A percentile compares a stretch with the other conserved stretches of the same genome.
Conservation (phyloP, 2,113 vertebrate species). For the Pangasianodon gigas region DNA sequence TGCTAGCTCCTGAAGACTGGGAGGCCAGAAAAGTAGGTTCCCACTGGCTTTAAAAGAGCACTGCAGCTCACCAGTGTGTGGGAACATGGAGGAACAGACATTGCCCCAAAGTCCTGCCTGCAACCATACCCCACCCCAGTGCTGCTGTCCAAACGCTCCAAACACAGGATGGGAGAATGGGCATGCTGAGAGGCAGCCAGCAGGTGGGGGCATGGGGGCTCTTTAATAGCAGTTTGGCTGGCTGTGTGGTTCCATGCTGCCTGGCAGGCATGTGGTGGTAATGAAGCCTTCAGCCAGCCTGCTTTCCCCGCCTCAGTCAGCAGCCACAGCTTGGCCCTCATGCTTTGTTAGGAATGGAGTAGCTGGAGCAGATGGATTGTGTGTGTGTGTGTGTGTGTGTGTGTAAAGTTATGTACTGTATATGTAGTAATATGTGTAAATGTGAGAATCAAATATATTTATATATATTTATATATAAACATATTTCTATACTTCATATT, state of each 20-base stretch:
- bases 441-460: not conserved
- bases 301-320: conserved; percentile 44
- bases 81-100: not conserved
- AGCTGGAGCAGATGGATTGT: conserved; percentile 46
- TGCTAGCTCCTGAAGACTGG: not conserved
- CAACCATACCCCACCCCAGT: not conserved
- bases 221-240: conserved; percentile 50
- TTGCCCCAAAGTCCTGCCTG: conserved; percentile 23
- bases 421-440: not conserved
- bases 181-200: conserved; percentile 27
- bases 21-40: not conserved
- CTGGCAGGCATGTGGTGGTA: conserved; percentile 56
- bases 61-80: not conserved
- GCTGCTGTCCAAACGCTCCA: not conserved
- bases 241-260: conserved; percentile 43
- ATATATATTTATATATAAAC: not conserved
- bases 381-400: conserved; percentile 26
- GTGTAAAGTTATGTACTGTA: conserved; percentile 19
- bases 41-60: not conserved
- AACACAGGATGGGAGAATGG: conserved; percentile 19
- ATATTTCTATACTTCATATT: not conserved
- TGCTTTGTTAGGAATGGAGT: conserved; percentile 14
- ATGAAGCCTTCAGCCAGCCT: conserved; percentile 59
- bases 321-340: conserved; percentile 35
- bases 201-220: conserved; percentile 39